phyloP scores from a whole-genome alignment of 2,113 vertebrate genomes.

The Dinomys branickii region DNA sequence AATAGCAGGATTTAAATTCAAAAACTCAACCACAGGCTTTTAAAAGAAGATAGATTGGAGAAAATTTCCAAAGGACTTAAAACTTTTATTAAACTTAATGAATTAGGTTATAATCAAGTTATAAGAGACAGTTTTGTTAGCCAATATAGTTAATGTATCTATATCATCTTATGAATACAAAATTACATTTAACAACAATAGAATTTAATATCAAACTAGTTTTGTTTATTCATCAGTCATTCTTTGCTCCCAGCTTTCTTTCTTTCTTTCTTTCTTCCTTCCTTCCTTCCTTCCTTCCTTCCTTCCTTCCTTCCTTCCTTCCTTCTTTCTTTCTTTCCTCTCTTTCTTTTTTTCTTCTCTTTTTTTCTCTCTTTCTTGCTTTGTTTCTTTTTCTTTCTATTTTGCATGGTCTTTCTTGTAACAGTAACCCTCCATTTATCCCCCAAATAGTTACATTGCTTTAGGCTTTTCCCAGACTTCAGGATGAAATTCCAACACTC shows the following conservation, averaged over 20 bases:
- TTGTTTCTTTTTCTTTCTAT: not conserved
- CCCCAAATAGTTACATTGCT: not conserved
- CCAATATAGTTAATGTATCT: not conserved
- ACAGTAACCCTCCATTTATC: not conserved
- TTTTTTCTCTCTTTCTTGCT: not conserved
- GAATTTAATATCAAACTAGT: not conserved
- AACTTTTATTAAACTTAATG: not conserved
- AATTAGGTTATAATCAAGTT: not conserved
- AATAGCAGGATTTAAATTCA: not conserved
- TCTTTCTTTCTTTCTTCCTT: not conserved
- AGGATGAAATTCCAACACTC: not conserved
- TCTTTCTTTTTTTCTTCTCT: not conserved
- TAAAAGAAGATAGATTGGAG: not conserved
- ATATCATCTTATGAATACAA: not conserved
- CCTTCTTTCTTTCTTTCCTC: too few relatives aligned
- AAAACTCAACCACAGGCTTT: not conserved
- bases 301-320: too few relatives aligned
- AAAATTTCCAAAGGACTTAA: not conserved
- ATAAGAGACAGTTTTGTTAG: not conserved
- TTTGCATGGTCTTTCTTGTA: not conserved
- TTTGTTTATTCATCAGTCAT: not conserved
- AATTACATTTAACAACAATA: not conserved
- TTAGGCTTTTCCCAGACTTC: not conserved
- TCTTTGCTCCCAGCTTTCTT: not conserved
- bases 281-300: not conserved